Conservation (phyloP, 1,140 invertebrate species). For the Cyclina sinensis region DNA sequence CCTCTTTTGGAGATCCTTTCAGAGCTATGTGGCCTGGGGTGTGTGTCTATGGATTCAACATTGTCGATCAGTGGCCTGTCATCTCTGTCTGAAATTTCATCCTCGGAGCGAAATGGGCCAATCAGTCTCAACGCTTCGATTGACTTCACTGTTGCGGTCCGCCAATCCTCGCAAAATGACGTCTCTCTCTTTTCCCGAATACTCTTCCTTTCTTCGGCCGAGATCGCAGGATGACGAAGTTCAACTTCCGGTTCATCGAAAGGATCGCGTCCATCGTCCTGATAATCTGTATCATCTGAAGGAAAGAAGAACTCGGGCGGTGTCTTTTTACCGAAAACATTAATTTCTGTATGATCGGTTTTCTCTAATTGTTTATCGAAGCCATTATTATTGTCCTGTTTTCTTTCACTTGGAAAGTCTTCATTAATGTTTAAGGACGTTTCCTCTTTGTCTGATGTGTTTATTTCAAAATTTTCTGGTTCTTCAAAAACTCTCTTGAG, state of each 20-base stretch:
- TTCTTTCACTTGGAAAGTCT: not conserved
- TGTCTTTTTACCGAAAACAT: not conserved
- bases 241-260: not conserved
- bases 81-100: not conserved
- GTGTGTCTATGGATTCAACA: not conserved
- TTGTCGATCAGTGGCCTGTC: slow-evolving; percentile 22
- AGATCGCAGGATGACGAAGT: not conserved
- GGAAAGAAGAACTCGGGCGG: not conserved
- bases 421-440: not conserved
- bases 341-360: not conserved
- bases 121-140: slow-evolving; percentile 33
- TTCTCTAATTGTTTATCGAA: not conserved
- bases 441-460: no score
- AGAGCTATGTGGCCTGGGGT: not conserved
- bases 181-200: slow-evolving; percentile 4
- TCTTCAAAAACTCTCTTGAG: slow-evolving; percentile 18
- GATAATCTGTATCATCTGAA: no score
- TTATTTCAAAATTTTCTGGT: not conserved
- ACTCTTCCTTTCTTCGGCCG: not conserved
- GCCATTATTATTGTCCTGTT: not conserved
- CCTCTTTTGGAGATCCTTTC: no score
- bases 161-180: slow-evolving; percentile 55
- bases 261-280: not conserved
- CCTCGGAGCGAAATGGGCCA: slow-evolving; percentile 1
- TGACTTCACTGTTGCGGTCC: slow-evolving; percentile 2